These are phyloP conservation scores for Aplysina aerophoba DNA, from an alignment of 37 sponge, comb jelly and placozoan genomes.

Conservation along the genomic window DNA sequence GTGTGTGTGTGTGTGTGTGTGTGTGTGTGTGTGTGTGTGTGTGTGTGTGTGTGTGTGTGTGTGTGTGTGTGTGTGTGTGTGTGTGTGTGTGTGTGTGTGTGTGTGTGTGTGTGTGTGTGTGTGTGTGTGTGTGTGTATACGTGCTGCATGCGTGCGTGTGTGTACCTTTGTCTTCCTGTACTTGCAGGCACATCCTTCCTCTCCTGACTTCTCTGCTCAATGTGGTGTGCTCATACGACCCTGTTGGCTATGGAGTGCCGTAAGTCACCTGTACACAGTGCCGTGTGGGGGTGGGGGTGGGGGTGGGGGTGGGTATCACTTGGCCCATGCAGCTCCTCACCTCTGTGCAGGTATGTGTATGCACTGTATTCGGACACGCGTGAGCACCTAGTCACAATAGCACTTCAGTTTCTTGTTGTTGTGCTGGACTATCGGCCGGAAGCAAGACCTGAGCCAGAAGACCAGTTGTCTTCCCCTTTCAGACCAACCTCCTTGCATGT, in stretches of 20 bases:
- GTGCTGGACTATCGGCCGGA: constrained; percentile 70
- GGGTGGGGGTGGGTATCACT: too few relatives aligned
- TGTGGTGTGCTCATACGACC: constrained; percentile 86
- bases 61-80: background rate
- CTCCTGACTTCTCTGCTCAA: constrained; percentile 91
- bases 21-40: background rate
- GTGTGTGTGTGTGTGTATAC: background rate
- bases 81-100: background rate
- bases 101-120: background rate
- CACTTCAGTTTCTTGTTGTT: constrained; percentile 75
- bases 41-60: background rate
- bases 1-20: background rate
- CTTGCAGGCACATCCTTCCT: constrained; percentile 87
- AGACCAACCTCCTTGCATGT: background rate
- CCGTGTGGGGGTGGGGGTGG: too few relatives aligned
- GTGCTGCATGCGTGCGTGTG: background rate
- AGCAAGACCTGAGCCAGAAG: background rate
- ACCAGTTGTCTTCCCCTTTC: too few relatives aligned
- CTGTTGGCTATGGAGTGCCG: constrained; percentile 96
- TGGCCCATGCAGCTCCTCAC: background rate
- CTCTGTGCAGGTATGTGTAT: constrained; percentile 76
- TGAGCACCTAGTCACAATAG: constrained; percentile 83
- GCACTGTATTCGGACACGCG: constrained; percentile 80
- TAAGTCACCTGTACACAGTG: constrained; percentile 33
- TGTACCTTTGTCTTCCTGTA: too few relatives aligned